Evolutionary conservation across 2,797 vertebrate genomes (phyloP).

Genomic region (Girardinus metallicus): DNA sequence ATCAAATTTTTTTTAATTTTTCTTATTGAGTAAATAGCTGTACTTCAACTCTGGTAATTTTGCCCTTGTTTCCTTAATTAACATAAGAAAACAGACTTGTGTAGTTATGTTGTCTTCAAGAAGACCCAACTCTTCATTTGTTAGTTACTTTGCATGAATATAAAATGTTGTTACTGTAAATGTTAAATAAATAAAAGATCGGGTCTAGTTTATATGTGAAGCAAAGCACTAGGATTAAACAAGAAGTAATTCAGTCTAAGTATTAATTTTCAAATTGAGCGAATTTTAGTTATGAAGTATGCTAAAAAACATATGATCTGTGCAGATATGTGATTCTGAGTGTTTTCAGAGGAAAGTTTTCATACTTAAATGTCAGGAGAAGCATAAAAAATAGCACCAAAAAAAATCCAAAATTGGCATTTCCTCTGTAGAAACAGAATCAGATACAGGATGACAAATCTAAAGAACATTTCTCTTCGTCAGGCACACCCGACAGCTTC

Average conservation of each 20-base stretch:
- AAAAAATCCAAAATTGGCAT: background rate
- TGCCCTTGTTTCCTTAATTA: background rate
- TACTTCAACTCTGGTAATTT: background rate
- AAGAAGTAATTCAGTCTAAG: no score
- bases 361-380: background rate
- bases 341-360: background rate
- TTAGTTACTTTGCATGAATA: background rate
- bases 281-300: background rate
- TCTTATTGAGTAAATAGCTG: background rate
- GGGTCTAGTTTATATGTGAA: background rate
- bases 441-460: background rate
- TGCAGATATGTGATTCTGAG: background rate
- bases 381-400: background rate
- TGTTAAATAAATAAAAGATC: background rate
- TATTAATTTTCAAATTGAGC: background rate
- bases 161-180: background rate
- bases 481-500: conserved; percentile 94
- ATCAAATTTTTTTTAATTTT: background rate
- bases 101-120: background rate
- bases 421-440: background rate
- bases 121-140: background rate
- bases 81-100: background rate
- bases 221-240: background rate
- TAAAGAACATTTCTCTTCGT: background rate
- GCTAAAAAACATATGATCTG: background rate